phyloP scores from a whole-genome alignment of 2,113 vertebrate genomes.

The Scolopax mira region DNA sequence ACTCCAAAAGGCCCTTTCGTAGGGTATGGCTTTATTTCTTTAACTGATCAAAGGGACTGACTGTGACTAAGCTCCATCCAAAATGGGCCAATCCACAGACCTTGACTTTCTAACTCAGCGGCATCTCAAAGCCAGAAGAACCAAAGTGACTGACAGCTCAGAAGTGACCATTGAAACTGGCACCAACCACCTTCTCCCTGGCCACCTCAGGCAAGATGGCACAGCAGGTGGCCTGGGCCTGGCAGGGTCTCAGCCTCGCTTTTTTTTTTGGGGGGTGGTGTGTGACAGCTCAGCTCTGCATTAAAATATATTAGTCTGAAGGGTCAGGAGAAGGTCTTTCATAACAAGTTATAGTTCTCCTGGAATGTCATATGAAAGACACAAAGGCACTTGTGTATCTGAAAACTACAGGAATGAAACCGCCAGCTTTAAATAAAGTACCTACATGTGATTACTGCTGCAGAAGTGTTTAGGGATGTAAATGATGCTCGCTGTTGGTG shows the following conservation, averaged over 20 bases:
- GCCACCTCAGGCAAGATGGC: background rate
- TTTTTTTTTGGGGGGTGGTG: too few species aligned
- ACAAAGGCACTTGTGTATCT: background rate
- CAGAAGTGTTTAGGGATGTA: background rate
- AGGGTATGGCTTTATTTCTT: background rate
- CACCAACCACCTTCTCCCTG: accelerated
- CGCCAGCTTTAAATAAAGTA: background rate
- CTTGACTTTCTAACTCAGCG: background rate
- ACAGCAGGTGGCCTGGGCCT: accelerated
- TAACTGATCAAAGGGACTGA: background rate
- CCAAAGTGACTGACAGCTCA: accelerated
- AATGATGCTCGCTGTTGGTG: background rate
- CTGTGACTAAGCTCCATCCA: background rate
- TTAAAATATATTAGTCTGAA: background rate
- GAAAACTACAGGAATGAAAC: background rate
- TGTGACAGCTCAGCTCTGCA: background rate
- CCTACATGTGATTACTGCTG: background rate
- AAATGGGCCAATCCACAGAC: background rate
- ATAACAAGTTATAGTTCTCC: background rate
- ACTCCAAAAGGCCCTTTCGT: background rate
- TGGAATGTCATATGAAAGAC: background rate
- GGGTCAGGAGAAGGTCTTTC: background rate
- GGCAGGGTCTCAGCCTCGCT: background rate
- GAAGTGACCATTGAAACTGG: background rate
- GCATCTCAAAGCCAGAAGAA: background rate